Evolutionary conservation across 2,888 invertebrate species (phyloP).

Genomic region (Cataglyphis altisquamis): DNA sequence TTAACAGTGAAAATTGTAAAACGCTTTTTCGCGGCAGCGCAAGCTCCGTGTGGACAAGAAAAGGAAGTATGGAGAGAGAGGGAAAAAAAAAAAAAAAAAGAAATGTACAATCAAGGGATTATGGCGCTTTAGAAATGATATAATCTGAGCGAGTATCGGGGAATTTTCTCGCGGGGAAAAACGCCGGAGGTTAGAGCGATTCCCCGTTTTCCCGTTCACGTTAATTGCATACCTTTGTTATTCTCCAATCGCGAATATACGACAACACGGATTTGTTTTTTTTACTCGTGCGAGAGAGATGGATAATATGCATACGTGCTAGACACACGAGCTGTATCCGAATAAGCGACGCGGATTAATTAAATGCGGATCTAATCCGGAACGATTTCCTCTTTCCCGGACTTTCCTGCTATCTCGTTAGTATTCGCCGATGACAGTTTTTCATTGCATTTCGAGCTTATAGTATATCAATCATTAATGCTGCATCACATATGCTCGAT

Average conservation of each 20-base stretch:
- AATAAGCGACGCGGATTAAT: constrained; percentile 43
- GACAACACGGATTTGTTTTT: constrained; percentile 29
- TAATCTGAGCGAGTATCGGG: constrained; percentile 8
- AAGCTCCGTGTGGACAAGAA: neutral
- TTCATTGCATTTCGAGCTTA: neutral
- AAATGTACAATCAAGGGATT: constrained; percentile 10
- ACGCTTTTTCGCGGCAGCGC: neutral
- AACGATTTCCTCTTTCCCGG: neutral
- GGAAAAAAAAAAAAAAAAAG: neutral
- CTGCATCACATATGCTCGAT: neutral
- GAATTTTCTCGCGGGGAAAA: constrained; percentile 8
- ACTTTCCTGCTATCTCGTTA: neutral
- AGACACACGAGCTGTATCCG: neutral
- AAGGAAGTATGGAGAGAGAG: neutral
- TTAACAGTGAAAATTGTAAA: constrained; percentile 19
- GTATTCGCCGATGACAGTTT: neutral
- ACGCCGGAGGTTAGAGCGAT: neutral
- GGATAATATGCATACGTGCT: neutral
- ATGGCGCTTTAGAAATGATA: constrained; percentile 36
- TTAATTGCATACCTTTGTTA: constrained; percentile 47
- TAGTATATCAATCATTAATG: constrained; percentile 17
- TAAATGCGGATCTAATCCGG: neutral
- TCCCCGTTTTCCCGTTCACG: neutral
- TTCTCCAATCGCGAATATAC: constrained; percentile 24
- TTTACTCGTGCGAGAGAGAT: constrained; percentile 22